phyloP scores from a whole-genome alignment of 2,888 invertebrate species.

The Eledone cirrhosa region DNA sequence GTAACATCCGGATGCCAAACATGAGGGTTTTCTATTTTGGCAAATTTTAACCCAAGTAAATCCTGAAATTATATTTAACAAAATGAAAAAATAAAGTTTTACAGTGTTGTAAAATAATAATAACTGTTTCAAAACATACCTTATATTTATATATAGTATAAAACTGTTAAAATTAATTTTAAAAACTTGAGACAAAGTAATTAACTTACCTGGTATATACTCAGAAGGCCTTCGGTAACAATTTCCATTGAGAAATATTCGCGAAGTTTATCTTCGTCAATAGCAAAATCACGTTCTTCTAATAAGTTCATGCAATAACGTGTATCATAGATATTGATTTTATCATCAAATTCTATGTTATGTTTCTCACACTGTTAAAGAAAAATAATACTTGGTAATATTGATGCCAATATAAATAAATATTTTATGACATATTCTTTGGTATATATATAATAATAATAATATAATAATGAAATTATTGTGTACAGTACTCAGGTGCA shows the following conservation, averaged over 20 bases:
- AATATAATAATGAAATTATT: too few relatives aligned
- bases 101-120: neutral
- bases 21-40: conserved; percentile 62
- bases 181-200: neutral
- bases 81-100: conserved; percentile 30
- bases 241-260: conserved; percentile 69
- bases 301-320: conserved; percentile 68
- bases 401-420: neutral
- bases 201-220: conserved; percentile 67
- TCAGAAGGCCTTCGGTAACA: conserved; percentile 68
- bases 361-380: conserved; percentile 65
- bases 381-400: neutral
- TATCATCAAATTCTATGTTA: conserved; percentile 65
- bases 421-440: too few relatives aligned
- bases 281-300: conserved; percentile 68
- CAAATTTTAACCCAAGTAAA: conserved; percentile 67
- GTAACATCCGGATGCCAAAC: conserved; percentile 69
- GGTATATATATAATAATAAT: neutral
- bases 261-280: conserved; percentile 68
- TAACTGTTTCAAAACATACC: too few relatives aligned
- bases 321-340: conserved; percentile 68
- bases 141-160: too few relatives aligned
- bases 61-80: too few relatives aligned
- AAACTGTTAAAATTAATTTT: too few relatives aligned
- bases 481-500: too few relatives aligned